A percentile compares a stretch with the other conserved stretches of the same genome.
These are phyloP conservation scores for Pluvianellus socialis DNA, from an alignment of 2,113 vertebrate genomes.

Conservation along the genomic window DNA sequence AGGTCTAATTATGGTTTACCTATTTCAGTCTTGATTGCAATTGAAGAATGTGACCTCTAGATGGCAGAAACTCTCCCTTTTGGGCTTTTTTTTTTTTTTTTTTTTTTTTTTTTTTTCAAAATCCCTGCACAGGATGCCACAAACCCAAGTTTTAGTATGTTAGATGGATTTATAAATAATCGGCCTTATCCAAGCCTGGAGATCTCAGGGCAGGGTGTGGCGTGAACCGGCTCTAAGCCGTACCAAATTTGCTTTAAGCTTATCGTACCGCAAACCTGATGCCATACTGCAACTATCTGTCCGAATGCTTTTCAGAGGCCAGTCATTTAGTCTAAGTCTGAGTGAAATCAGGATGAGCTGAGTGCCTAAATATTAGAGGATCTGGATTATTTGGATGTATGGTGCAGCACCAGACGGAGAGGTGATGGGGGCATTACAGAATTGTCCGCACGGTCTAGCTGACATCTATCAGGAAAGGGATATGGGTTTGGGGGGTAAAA, in stretches of 20 bases:
- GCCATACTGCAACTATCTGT: background rate
- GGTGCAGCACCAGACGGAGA: background rate
- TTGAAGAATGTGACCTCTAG: constrained; percentile 8
- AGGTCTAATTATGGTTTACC: background rate
- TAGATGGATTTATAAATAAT: background rate
- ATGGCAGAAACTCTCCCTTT: constrained; percentile 41
- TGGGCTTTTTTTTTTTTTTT: background rate
- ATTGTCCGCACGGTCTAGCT: background rate
- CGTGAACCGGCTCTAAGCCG: background rate
- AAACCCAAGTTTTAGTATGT: background rate
- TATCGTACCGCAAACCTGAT: background rate
- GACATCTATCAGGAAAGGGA: background rate
- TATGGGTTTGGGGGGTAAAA: background rate
- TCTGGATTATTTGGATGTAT: background rate
- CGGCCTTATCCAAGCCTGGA: no score
- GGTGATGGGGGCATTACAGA: background rate
- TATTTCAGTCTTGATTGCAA: background rate
- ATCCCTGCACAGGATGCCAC: background rate
- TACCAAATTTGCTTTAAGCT: background rate
- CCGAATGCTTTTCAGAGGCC: background rate
- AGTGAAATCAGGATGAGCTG: background rate
- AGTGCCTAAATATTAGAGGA: background rate
- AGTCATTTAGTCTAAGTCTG: background rate
- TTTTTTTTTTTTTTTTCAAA: no score
- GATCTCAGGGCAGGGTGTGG: background rate